phyloP scores from a whole-genome alignment of 2,888 invertebrate genomes.

The Petrolisthes manimaculis region DNA sequence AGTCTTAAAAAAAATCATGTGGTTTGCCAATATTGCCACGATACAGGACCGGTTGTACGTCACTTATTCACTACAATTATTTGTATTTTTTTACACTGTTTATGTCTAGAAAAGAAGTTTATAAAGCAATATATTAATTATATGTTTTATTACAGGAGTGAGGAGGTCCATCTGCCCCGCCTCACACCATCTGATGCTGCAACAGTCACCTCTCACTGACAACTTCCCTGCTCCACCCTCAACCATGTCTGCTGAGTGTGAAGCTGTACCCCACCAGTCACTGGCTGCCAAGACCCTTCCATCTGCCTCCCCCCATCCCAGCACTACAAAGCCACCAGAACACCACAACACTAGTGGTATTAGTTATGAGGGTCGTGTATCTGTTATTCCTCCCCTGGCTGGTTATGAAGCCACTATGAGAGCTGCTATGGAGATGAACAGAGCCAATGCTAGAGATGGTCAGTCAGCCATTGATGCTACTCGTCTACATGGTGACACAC shows the following conservation, averaged over 20 bases:
- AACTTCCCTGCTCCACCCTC: conserved; percentile 5
- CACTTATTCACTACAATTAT: not conserved
- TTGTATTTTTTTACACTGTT: not conserved
- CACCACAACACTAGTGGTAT: conserved; percentile 55
- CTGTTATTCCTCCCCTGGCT: conserved; percentile 63
- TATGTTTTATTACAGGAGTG: conserved; percentile 23
- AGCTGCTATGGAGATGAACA: conserved; percentile 62
- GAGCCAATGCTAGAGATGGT: conserved; percentile 29
- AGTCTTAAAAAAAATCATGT: too few species aligned
- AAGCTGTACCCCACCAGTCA: conserved; percentile 43
- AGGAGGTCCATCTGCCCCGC: conserved; percentile 8
- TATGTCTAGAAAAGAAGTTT: not conserved
- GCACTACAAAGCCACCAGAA: conserved; percentile 32
- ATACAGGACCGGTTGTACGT: too few species aligned
- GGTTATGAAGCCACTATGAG: conserved; percentile 59
- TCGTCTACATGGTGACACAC: conserved; percentile 13
- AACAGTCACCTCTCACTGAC: conserved; percentile 34
- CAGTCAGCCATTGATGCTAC: conserved; percentile 31
- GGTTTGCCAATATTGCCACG: not conserved
- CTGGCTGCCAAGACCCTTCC: conserved; percentile 39
- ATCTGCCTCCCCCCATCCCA: conserved; percentile 36
- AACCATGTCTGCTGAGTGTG: conserved; percentile 60
- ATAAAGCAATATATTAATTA: not conserved
- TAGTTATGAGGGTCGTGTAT: conserved; percentile 66
- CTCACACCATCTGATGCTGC: conserved; percentile 31